A percentile compares a stretch with the other conserved stretches of the same genome.
phyloP scores from a whole-genome alignment of 64 coral and sea anemone genomes.

The Anthopleura sola region DNA sequence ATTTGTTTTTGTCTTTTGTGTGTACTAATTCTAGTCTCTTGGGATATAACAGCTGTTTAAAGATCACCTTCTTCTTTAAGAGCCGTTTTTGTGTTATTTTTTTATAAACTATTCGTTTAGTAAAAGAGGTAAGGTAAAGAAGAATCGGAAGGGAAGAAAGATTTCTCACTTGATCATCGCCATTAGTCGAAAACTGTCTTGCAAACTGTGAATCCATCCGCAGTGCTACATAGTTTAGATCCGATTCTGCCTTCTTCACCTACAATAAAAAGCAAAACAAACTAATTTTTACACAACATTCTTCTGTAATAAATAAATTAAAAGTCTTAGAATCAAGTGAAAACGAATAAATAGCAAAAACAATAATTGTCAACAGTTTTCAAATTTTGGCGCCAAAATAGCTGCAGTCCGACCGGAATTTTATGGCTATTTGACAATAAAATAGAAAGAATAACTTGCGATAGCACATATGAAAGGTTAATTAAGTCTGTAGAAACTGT shows the following conservation, averaged over 20 bases:
- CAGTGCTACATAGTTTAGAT: constrained; percentile 81
- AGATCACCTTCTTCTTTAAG: too few species aligned
- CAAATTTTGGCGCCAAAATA: constrained; percentile 72
- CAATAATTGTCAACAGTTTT: not conserved
- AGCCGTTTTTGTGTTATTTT: too few species aligned
- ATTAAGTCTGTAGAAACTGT: not conserved
- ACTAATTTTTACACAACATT: not conserved
- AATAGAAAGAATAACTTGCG: not conserved
- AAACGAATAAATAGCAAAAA: too few species aligned
- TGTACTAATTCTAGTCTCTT: not conserved
- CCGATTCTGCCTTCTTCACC: constrained; percentile 95
- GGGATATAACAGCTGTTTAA: too few species aligned
- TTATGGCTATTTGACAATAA: not conserved
- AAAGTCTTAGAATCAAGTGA: too few species aligned
- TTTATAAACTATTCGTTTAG: too few species aligned
- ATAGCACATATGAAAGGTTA: not conserved
- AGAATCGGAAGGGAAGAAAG: too few species aligned
- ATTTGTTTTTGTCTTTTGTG: too few species aligned
- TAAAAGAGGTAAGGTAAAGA: too few species aligned
- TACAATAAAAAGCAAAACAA: constrained; percentile 29
- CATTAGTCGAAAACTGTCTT: constrained; percentile 57
- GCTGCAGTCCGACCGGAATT: not conserved
- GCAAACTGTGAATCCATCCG: constrained; percentile 81
- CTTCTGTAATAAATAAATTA: too few species aligned
- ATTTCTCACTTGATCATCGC: constrained; percentile 42